phyloP scores from a whole-genome alignment of 2,888 invertebrate species.

The Troglohyphantes excavatus region DNA sequence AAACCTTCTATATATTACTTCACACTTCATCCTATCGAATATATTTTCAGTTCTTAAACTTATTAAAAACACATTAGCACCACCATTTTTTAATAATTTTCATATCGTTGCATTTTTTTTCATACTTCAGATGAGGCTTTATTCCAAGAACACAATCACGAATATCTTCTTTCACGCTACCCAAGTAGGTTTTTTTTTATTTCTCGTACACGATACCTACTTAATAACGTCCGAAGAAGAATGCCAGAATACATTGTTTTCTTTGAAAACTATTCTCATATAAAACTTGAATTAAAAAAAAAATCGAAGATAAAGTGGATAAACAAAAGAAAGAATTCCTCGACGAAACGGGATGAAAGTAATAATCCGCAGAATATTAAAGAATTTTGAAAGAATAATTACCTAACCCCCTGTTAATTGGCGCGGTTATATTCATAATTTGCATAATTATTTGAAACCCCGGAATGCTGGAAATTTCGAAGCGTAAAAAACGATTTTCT shows the following conservation, averaged over 20 bases:
- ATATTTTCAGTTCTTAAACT: background rate
- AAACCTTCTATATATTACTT: background rate
- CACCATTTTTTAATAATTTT: constrained; percentile 1
- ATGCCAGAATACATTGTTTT: background rate
- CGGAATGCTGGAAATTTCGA: constrained; percentile 41
- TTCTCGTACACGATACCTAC: background rate
- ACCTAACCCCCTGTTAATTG: constrained; percentile 34
- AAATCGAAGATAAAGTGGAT: background rate
- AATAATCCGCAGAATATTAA: constrained; percentile 60
- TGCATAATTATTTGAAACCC: constrained; percentile 50
- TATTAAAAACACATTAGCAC: constrained; percentile 36
- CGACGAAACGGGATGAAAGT: constrained; percentile 35
- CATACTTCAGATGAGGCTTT: background rate
- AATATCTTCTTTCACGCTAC: constrained; percentile 43
- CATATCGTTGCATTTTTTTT: background rate
- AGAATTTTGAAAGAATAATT: constrained; percentile 49
- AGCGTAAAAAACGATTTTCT: background rate
- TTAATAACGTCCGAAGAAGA: constrained; percentile 32
- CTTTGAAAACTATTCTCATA: constrained; percentile 22
- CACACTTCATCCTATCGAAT: background rate
- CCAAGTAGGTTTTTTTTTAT: background rate
- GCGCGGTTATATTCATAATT: constrained; percentile 35
- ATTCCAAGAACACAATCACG: constrained; percentile 44
- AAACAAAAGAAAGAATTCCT: constrained; percentile 23
- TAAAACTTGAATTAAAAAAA: background rate